These are phyloP conservation scores for Pocillopora damicornis DNA, from an alignment of 64 coral and sea anemone species.

Conservation along the genomic window DNA sequence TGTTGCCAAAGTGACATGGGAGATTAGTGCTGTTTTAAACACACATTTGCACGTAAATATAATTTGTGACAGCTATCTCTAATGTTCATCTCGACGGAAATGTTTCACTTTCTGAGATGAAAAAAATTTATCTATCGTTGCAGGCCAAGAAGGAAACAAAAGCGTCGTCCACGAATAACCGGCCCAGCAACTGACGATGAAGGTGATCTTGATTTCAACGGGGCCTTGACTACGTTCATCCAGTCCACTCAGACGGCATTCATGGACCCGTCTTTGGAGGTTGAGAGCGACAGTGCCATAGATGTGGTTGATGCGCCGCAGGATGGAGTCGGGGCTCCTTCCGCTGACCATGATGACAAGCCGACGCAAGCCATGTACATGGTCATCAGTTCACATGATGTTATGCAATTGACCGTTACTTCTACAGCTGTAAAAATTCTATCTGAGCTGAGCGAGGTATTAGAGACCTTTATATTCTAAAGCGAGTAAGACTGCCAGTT, in stretches of 20 bases:
- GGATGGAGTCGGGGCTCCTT: slow-evolving; percentile 30
- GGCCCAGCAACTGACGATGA: slow-evolving; percentile 30
- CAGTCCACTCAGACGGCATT: slow-evolving; percentile 4
- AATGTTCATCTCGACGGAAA: too few species aligned
- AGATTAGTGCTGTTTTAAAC: too few species aligned
- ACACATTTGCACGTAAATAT: too few species aligned
- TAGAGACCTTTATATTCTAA: neutral
- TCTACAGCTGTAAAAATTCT: slow-evolving; percentile 48
- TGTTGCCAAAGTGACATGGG: too few species aligned
- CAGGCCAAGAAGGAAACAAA: neutral
- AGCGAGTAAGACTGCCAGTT: neutral
- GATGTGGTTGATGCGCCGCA: slow-evolving; percentile 8
- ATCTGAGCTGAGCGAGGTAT: slow-evolving; percentile 54
- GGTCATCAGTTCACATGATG: slow-evolving; percentile 65
- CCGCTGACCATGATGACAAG: neutral
- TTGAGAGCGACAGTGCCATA: neutral
- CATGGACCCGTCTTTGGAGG: neutral
- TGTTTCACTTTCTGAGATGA: neutral
- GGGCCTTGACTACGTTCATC: slow-evolving; percentile 29
- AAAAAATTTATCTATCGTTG: neutral
- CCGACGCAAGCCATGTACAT: slow-evolving; percentile 64
- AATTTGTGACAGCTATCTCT: too few species aligned
- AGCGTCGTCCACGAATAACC: neutral
- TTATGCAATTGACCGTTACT: slow-evolving; percentile 68
- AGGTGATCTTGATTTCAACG: slow-evolving; percentile 51